phyloP scores from a whole-genome alignment of 2,113 vertebrate genomes.

The Empidonax traillii region DNA sequence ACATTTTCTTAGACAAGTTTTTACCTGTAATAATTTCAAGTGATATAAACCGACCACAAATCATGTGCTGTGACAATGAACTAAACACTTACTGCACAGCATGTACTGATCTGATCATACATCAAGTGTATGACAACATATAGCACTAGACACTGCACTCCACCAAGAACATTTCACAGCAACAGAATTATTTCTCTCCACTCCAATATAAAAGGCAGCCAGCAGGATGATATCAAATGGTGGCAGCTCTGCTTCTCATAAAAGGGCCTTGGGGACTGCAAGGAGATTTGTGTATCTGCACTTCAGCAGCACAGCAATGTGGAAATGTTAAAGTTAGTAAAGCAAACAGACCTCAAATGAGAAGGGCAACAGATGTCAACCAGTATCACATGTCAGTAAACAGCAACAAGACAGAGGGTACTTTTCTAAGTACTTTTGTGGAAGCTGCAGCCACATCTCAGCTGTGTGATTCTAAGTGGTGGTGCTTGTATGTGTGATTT shows the following conservation, averaged over 20 bases:
- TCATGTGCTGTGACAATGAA: conserved; percentile 24
- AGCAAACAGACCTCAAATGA: conserved; percentile 65
- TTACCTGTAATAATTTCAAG: conserved; percentile 62
- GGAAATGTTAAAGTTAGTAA: conserved; percentile 70
- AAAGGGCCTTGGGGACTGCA: conserved; percentile 45
- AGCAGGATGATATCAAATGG: conserved; percentile 41
- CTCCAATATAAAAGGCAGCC: not conserved
- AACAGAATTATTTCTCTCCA: not conserved
- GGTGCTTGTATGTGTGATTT: not conserved
- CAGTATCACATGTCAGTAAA: conserved; percentile 72
- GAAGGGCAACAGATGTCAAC: conserved; percentile 76
- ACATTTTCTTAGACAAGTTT: conserved; percentile 46
- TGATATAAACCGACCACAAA: conserved; percentile 27
- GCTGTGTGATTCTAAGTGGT: not conserved
- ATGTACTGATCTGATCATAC: conserved; percentile 15
- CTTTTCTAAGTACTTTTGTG: conserved; percentile 60
- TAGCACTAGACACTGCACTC: not conserved
- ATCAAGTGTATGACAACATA: conserved; percentile 42
- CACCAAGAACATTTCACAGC: conserved; percentile 17
- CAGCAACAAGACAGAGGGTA: conserved; percentile 56
- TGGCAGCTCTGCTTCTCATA: conserved; percentile 36
- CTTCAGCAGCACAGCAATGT: conserved; percentile 54
- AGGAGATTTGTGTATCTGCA: conserved; percentile 54
- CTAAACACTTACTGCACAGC: conserved; percentile 26
- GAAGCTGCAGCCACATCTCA: conserved; percentile 32